A percentile compares a stretch with the other conserved stretches of the same genome.
Conservation (phyloP, 2,797 vertebrate genomes). For the Menidia menidia region DNA sequence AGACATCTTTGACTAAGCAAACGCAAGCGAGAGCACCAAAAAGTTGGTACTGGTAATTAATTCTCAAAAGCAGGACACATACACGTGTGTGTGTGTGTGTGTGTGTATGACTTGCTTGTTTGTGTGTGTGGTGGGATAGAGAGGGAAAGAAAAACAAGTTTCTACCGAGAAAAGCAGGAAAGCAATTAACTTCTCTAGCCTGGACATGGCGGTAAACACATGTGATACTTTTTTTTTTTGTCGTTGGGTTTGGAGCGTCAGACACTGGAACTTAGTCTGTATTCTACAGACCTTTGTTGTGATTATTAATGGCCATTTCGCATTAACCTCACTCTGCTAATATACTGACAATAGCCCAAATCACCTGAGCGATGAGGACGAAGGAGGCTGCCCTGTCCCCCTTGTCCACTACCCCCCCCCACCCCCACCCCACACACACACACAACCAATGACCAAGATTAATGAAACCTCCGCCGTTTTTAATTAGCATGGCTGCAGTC, state of each 20-base stretch:
- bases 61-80: conserved; percentile 37
- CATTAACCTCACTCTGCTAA: conserved; percentile 72
- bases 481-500: conserved; percentile 96
- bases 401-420: conserved; percentile 39
- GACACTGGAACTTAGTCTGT: conserved; percentile 39
- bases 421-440: conserved; percentile 29
- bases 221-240: conserved; percentile 65
- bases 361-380: conserved; percentile 75
- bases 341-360: conserved; percentile 78
- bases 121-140: conserved; percentile 7
- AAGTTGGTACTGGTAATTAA: conserved; percentile 63
- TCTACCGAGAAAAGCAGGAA: conserved; percentile 65
- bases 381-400: conserved; percentile 46
- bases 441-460: conserved; percentile 89
- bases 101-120: not conserved
- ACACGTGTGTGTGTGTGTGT: conserved; percentile 25
- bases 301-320: conserved; percentile 76
- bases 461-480: conserved; percentile 95
- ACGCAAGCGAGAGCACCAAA: conserved; percentile 43
- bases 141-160: conserved; percentile 8
- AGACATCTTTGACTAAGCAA: conserved; percentile 49
- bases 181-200: conserved; percentile 74
- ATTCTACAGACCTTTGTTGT: conserved; percentile 65
- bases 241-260: conserved; percentile 41
- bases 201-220: conserved; percentile 68